phyloP scores from a whole-genome alignment of 2,888 invertebrate genomes.

The Tholera decimalis region DNA sequence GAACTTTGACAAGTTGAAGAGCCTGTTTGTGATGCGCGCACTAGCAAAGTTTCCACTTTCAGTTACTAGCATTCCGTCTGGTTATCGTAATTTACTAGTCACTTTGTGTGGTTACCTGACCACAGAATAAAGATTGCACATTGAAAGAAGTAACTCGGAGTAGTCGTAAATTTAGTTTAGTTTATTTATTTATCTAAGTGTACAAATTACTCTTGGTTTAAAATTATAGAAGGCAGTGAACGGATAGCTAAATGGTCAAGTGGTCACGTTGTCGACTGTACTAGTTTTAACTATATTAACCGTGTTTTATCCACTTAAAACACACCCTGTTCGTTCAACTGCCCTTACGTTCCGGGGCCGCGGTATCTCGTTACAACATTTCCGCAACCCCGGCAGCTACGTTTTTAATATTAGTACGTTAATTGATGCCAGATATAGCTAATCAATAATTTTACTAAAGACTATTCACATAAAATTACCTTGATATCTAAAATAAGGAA shows the following conservation, averaged over 20 bases:
- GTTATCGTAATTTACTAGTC: constrained; percentile 17
- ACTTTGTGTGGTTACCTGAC: not conserved
- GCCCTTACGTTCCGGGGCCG: too few relatives aligned
- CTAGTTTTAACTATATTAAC: too few relatives aligned
- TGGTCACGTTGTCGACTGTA: too few relatives aligned
- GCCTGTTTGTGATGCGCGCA: constrained; percentile 36
- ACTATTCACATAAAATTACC: constrained; percentile 27
- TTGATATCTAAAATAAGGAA: constrained; percentile 29
- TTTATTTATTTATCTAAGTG: too few relatives aligned
- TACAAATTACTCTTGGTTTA: too few relatives aligned
- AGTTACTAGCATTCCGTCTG: constrained; percentile 7
- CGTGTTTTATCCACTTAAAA: too few relatives aligned
- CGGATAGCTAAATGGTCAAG: too few relatives aligned
- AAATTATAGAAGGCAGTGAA: too few relatives aligned
- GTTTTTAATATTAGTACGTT: not conserved
- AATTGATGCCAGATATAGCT: constrained; percentile 14
- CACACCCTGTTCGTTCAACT: too few relatives aligned
- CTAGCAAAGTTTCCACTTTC: constrained; percentile 40
- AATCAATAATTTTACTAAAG: constrained; percentile 6
- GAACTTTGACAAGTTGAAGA: constrained; percentile 41
- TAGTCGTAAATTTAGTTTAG: too few relatives aligned
- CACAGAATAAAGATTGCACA: not conserved
- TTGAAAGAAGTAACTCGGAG: not conserved
- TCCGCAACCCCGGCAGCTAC: too few relatives aligned
- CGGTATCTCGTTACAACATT: too few relatives aligned